phyloP scores from a whole-genome alignment of 2,113 vertebrate species.

The Sinocyclocheilus rhinocerous region DNA sequence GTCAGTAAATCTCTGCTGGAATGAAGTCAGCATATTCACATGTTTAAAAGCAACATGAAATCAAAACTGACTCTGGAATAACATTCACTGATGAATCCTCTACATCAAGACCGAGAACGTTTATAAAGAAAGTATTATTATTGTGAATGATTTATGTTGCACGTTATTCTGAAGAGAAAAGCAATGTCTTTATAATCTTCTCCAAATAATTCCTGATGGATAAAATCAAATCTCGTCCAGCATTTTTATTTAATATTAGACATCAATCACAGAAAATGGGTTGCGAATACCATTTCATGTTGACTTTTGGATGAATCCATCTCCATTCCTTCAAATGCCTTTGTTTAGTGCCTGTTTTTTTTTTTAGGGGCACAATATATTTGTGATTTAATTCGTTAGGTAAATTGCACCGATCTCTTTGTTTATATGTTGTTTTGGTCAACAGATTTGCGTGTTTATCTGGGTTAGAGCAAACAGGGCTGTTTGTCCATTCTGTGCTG shows the following conservation, averaged over 20 bases:
- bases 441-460: neutral
- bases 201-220: neutral
- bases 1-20: conserved; percentile 8
- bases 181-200: neutral
- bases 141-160: neutral
- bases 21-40: conserved; percentile 14
- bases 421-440: neutral
- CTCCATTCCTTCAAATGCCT: neutral
- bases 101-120: neutral
- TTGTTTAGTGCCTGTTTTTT: neutral
- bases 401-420: neutral
- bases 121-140: neutral
- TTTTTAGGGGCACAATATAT: neutral
- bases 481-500: conserved; percentile 1
- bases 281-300: neutral
- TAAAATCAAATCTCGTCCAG: neutral
- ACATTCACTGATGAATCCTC: neutral
- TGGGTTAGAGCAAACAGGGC: neutral
- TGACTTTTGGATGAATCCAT: neutral
- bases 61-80: neutral
- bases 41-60: neutral
- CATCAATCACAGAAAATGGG: neutral
- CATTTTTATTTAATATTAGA: neutral
- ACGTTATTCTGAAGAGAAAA: neutral
- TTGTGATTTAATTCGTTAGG: neutral